These are phyloP conservation scores for Ganaspis brasiliensis DNA, from an alignment of 2,888 invertebrate genomes.

Conservation along the genomic window DNA sequence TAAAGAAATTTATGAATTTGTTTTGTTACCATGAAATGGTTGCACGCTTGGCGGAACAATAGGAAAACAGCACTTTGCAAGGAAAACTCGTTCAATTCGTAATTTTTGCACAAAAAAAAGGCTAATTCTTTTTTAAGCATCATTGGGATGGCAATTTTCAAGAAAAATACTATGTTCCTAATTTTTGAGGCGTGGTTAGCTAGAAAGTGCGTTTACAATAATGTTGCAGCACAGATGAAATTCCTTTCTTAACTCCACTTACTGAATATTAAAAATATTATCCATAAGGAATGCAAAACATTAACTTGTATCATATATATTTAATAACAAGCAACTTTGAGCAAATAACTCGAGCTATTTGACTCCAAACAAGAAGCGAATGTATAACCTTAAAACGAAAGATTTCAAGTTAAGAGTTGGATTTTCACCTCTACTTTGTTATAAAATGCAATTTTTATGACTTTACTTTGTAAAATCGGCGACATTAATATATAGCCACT, in stretches of 20 bases:
- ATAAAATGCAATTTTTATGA: not conserved
- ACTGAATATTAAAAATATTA: slow-evolving; percentile 35
- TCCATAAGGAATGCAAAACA: slow-evolving; percentile 16
- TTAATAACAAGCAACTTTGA: slow-evolving; percentile 15
- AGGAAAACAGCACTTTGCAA: not conserved
- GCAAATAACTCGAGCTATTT: slow-evolving; percentile 10
- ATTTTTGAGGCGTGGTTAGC: slow-evolving; percentile 33
- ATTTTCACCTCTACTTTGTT: not conserved
- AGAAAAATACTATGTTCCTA: slow-evolving; percentile 25
- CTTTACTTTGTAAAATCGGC: not conserved
- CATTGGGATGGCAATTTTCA: slow-evolving; percentile 11
- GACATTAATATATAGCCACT: too few species aligned
- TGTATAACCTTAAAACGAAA: not conserved
- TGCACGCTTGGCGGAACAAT: not conserved
- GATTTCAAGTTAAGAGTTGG: not conserved
- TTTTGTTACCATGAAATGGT: too few species aligned
- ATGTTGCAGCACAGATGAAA: slow-evolving; percentile 38
- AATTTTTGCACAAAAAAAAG: not conserved
- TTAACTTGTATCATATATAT: slow-evolving; percentile 24
- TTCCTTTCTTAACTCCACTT: slow-evolving; percentile 32
- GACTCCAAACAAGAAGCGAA: not conserved
- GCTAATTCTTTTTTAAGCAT: slow-evolving; percentile 4
- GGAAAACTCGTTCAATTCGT: not conserved
- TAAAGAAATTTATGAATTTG: too few species aligned
- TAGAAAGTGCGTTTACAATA: slow-evolving; percentile 39